These are phyloP conservation scores for Siphlonurus alternatus DNA, from an alignment of 2,888 invertebrate genomes.

Conservation along the genomic window DNA sequence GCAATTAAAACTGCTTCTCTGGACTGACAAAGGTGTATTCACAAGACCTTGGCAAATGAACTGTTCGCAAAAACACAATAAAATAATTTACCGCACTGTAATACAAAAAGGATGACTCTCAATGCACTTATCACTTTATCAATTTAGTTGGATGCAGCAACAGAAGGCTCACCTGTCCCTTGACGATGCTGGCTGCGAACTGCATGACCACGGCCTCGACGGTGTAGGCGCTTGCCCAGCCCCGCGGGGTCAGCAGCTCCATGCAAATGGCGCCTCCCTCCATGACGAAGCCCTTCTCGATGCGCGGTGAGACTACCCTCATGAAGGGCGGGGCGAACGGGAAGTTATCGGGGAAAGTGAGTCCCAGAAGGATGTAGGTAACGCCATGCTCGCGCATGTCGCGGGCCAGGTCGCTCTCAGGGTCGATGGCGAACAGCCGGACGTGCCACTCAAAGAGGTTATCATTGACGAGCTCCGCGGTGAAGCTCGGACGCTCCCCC, in stretches of 20 bases:
- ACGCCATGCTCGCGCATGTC: slow-evolving; percentile 66
- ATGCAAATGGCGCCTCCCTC: slow-evolving; percentile 82
- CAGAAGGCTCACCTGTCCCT: slow-evolving; percentile 59
- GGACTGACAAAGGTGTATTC: too few relatives aligned
- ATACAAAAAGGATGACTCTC: too few relatives aligned
- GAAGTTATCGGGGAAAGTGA: slow-evolving; percentile 74
- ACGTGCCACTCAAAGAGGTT: slow-evolving; percentile 81
- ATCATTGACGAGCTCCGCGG: slow-evolving; percentile 70
- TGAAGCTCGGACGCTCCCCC: slow-evolving; percentile 50
- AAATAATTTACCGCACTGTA: too few relatives aligned
- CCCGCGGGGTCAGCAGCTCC: slow-evolving; percentile 70
- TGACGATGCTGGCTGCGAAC: slow-evolving; percentile 74
- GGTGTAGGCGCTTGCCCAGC: slow-evolving; percentile 78
- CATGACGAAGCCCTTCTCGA: slow-evolving; percentile 78
- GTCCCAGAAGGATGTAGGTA: slow-evolving; percentile 55
- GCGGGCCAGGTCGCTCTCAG: slow-evolving; percentile 54
- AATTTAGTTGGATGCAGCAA: too few relatives aligned
- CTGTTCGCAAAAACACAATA: too few relatives aligned
- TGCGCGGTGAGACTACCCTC: slow-evolving; percentile 47
- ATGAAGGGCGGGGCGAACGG: slow-evolving; percentile 77
- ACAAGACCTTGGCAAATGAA: too few relatives aligned
- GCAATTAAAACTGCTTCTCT: too few relatives aligned
- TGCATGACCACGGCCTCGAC: slow-evolving; percentile 80
- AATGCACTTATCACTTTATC: too few relatives aligned
- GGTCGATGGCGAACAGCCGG: slow-evolving; percentile 61